Conservation (phyloP, 2,888 invertebrate genomes). For the Chloromyia formosa region DNA sequence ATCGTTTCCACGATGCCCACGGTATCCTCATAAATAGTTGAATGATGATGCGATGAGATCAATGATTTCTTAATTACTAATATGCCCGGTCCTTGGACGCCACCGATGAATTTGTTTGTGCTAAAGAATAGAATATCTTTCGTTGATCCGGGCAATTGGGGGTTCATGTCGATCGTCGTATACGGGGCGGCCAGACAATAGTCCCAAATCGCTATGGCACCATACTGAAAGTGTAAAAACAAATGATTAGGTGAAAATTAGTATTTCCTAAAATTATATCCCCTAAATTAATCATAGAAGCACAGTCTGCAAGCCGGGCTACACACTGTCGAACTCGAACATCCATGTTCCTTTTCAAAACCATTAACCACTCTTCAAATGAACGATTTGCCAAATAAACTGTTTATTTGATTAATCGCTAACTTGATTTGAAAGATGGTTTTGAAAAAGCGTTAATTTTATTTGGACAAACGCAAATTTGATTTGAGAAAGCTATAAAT, state of each 20-base stretch:
- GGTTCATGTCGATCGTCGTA: slow-evolving; percentile 84
- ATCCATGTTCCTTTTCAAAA: too few relatives aligned
- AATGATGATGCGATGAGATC: slow-evolving; percentile 64
- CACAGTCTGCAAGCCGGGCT: too few relatives aligned
- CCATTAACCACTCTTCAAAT: too few relatives aligned
- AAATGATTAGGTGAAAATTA: too few relatives aligned
- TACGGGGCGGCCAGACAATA: slow-evolving; percentile 87
- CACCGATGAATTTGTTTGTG: slow-evolving; percentile 90
- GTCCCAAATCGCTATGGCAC: slow-evolving; percentile 89
- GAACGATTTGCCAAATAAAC: too few relatives aligned
- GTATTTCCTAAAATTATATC: not conserved
- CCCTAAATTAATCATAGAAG: too few relatives aligned
- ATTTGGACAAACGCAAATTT: too few relatives aligned
- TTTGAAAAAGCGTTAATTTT: too few relatives aligned
- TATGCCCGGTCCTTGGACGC: slow-evolving; percentile 82
- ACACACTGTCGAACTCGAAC: too few relatives aligned
- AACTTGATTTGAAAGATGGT: too few relatives aligned
- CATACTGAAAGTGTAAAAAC: slow-evolving; percentile 65
- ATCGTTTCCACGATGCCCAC: slow-evolving; percentile 83
- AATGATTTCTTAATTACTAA: slow-evolving; percentile 71
- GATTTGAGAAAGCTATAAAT: too few relatives aligned
- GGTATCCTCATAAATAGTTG: slow-evolving; percentile 68
- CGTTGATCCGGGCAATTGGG: slow-evolving; percentile 75
- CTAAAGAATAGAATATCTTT: slow-evolving; percentile 92
- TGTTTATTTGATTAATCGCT: too few relatives aligned